Evolutionary conservation across 2,797 vertebrate species (phyloP).

Genomic region (Tapirus indicus): DNA sequence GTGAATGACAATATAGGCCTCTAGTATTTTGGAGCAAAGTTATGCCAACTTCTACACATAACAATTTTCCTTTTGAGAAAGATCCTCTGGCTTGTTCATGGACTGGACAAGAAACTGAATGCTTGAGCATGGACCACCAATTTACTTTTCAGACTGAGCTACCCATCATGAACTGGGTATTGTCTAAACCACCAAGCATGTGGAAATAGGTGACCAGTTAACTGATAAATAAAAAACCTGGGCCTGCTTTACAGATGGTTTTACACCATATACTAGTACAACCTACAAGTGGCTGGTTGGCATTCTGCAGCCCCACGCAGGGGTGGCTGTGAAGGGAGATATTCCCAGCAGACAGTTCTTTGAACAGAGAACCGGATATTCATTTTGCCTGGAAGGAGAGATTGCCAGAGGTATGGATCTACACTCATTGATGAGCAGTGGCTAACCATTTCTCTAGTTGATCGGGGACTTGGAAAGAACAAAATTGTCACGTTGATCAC

Average conservation of each 20-base stretch:
- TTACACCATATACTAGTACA: neutral
- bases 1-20: neutral
- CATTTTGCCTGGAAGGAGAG: neutral
- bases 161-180: neutral
- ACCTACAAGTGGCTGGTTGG: neutral
- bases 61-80: neutral
- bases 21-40: neutral
- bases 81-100: neutral
- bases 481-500: neutral
- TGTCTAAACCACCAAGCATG: neutral
- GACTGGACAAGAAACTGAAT: neutral
- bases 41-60: neutral
- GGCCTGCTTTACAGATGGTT: neutral
- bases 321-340: neutral
- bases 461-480: neutral
- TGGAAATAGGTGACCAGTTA: neutral
- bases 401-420: neutral
- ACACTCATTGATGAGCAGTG: neutral
- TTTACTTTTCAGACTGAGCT: neutral
- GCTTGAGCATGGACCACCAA: neutral
- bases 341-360: neutral
- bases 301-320: neutral
- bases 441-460: neutral
- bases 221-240: neutral
- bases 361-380: neutral